phyloP scores from a whole-genome alignment of 2,113 vertebrate species.

The Gila orcuttii region DNA sequence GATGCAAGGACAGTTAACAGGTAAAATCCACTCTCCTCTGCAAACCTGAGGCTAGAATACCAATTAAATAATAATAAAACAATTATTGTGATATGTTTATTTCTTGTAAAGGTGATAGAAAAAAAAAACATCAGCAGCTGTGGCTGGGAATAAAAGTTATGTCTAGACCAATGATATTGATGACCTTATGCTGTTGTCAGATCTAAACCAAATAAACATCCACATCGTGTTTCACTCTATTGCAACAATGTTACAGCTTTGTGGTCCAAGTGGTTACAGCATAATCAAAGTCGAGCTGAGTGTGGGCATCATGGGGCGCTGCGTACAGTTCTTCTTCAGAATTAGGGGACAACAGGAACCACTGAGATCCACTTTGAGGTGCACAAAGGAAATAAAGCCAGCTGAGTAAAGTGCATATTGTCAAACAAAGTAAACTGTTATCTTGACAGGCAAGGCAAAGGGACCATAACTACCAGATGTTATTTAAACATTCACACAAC shows the following conservation, averaged over 20 bases:
- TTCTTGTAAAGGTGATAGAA: conserved; percentile 46
- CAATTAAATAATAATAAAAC: conserved; percentile 64
- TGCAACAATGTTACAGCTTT: conserved; percentile 66
- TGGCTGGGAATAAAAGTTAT: conserved; percentile 53
- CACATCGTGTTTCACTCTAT: conserved; percentile 66
- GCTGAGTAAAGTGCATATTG: background rate
- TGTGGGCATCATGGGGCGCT: background rate
- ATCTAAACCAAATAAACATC: conserved; percentile 65
- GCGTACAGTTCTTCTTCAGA: background rate
- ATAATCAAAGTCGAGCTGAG: background rate
- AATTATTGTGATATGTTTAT: conserved; percentile 46
- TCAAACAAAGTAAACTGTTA: conserved; percentile 32
- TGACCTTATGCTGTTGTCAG: conserved; percentile 59
- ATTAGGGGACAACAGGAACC: background rate
- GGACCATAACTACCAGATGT: conserved; percentile 29
- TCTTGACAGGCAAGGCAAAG: conserved; percentile 37
- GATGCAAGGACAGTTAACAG: conserved; percentile 66
- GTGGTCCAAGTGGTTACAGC: conserved; percentile 62
- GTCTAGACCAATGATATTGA: conserved; percentile 62
- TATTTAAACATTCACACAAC: background rate
- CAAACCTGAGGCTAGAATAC: conserved; percentile 65
- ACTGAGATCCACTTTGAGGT: background rate
- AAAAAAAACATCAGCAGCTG: conserved; percentile 54
- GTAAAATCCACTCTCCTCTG: conserved; percentile 56
- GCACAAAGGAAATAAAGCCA: conserved; percentile 24